phyloP scores from a whole-genome alignment of 2,797 vertebrate species.

The Falco berigora region DNA sequence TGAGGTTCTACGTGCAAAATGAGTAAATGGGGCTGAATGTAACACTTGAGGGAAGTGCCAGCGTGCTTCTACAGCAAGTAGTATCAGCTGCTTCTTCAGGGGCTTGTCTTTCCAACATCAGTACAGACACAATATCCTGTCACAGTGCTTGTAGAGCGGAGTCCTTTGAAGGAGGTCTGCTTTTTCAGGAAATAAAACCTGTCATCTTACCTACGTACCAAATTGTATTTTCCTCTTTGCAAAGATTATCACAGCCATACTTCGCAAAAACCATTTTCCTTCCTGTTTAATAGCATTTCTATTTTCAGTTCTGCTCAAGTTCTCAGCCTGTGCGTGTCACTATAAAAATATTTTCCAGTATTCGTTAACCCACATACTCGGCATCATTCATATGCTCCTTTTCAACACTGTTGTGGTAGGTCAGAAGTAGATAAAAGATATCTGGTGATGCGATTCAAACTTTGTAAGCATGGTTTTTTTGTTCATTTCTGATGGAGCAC shows the following conservation, averaged over 20 bases:
- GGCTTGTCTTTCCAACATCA: fast-evolving
- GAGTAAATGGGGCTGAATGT: background rate
- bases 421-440: background rate
- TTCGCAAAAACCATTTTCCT: background rate
- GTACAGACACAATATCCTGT: fast-evolving
- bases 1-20: background rate
- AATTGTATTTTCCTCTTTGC: background rate
- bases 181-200: background rate
- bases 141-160: background rate
- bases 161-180: background rate
- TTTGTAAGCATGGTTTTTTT: background rate
- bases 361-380: background rate
- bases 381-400: background rate
- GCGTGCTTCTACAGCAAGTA: background rate
- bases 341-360: background rate
- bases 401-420: background rate
- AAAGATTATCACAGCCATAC: background rate
- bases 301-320: background rate
- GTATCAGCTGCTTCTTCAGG: background rate
- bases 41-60: background rate
- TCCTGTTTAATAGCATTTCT: background rate
- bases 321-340: background rate
- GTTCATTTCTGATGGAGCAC: background rate
- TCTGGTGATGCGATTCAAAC: background rate
- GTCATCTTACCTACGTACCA: fast-evolving